Evolutionary conservation across 2,113 vertebrate species (phyloP).

Genomic region (Phyllostomus discolor): DNA sequence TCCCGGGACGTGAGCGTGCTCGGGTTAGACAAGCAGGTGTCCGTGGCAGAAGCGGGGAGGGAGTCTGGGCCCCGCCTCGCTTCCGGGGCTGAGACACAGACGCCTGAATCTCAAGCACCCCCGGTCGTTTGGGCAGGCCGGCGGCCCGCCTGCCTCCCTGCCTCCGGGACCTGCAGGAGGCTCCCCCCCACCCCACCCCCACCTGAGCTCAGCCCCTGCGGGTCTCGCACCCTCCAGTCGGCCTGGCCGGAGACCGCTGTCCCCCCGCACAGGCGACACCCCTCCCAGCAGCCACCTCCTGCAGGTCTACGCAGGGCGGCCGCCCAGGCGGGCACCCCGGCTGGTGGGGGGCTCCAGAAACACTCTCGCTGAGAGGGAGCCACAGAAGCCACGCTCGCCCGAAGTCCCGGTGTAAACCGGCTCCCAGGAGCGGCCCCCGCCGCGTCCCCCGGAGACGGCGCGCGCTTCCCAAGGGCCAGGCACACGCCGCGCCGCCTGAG

Average conservation of each 20-base stretch:
- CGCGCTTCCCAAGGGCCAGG: conserved; percentile 90
- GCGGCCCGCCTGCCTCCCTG: background rate
- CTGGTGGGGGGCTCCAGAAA: conserved; percentile 76
- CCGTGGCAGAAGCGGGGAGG: accelerated
- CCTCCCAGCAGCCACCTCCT: background rate
- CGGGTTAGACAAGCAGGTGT: no score
- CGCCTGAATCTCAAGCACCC: background rate
- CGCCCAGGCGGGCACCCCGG: conserved; percentile 69
- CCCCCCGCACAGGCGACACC: background rate
- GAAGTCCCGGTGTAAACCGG: conserved; percentile 96
- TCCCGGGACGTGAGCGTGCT: accelerated
- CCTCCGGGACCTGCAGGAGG: background rate
- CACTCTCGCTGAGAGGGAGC: conserved; percentile 80
- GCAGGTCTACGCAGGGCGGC: background rate
- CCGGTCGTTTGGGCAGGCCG: background rate
- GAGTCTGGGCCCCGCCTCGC: background rate
- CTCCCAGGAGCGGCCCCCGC: conserved; percentile 91
- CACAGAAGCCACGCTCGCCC: conserved; percentile 84
- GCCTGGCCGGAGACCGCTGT: background rate
- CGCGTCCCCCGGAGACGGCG: conserved; percentile 91
- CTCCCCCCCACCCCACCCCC: no score
- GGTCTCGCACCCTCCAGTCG: background rate
- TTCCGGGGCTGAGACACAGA: background rate
- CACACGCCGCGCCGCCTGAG: conserved; percentile 92
- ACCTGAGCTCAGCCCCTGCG: accelerated